Evolutionary conservation across 2,797 vertebrate genomes (phyloP).

Genomic region (Coendou prehensilis): DNA sequence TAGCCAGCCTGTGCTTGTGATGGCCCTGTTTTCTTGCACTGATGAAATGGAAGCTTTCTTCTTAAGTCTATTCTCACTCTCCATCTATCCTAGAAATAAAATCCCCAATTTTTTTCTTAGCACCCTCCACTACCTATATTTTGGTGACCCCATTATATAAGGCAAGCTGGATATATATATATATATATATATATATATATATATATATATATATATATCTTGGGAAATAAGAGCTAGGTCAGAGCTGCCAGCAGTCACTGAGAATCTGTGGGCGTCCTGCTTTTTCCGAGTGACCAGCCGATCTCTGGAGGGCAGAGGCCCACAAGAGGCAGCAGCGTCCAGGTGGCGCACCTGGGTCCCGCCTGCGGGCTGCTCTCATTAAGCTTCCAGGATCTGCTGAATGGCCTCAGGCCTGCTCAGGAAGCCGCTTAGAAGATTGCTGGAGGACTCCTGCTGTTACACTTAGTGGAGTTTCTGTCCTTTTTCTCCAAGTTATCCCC

Average conservation of each 20-base stretch:
- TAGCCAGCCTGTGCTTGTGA: neutral
- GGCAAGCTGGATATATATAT: conserved; percentile 8
- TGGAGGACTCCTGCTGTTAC: conserved; percentile 80
- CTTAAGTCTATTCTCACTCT: neutral
- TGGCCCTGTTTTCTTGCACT: neutral
- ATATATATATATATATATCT: neutral
- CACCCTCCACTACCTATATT: conserved; percentile 2
- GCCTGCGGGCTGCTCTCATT: conserved; percentile 66
- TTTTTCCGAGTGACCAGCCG: conserved; percentile 34
- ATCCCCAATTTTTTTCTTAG: conserved; percentile 58
- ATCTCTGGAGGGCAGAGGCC: conserved; percentile 30
- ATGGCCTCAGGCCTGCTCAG: conserved; percentile 73
- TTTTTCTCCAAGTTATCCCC: conserved; percentile 74
- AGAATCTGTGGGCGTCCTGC: neutral
- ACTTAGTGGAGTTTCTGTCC: conserved; percentile 79
- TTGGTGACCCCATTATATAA: conserved; percentile 38
- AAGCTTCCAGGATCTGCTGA: conserved; percentile 44
- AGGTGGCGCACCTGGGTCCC: neutral
- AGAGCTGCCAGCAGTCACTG: neutral
- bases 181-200: neutral
- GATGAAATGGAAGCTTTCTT: conserved; percentile 37
- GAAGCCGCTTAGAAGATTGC: conserved; percentile 80
- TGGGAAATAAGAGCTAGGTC: neutral
- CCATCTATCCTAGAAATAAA: conserved; percentile 45
- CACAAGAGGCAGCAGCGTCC: neutral